Conservation (phyloP, 1,140 invertebrate genomes). For the Wiebesia pumilae region DNA sequence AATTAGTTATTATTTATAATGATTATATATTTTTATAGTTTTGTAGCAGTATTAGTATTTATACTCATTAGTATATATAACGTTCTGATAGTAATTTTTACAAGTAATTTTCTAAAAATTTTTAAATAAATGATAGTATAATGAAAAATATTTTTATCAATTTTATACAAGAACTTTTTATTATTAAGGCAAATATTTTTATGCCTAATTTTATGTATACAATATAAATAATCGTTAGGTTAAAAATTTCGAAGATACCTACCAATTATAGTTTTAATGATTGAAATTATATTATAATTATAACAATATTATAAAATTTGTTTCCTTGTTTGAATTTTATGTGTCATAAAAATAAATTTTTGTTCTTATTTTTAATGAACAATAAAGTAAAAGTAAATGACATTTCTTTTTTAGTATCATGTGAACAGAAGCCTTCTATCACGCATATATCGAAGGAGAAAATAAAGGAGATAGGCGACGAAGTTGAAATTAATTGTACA, state of each 20-base stretch:
- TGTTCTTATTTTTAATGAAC: neutral
- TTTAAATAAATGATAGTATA: no score
- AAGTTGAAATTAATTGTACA: constrained; percentile 47
- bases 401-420: neutral
- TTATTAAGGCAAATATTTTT: no score
- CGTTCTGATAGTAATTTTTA: no score
- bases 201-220: no score
- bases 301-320: neutral
- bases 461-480: constrained; percentile 41
- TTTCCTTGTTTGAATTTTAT: neutral
- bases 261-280: neutral
- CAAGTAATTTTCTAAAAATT: no score
- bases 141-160: no score
- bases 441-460: constrained; percentile 26
- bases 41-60: no score
- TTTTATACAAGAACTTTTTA: no score
- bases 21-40: no score
- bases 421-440: constrained; percentile 39
- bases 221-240: neutral
- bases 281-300: neutral
- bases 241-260: neutral
- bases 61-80: no score
- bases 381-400: neutral
- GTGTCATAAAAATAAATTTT: neutral
- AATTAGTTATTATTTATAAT: no score